These are phyloP conservation scores for Cacoxenus indagator DNA, from an alignment of 2,888 invertebrate species.

Conservation along the genomic window DNA sequence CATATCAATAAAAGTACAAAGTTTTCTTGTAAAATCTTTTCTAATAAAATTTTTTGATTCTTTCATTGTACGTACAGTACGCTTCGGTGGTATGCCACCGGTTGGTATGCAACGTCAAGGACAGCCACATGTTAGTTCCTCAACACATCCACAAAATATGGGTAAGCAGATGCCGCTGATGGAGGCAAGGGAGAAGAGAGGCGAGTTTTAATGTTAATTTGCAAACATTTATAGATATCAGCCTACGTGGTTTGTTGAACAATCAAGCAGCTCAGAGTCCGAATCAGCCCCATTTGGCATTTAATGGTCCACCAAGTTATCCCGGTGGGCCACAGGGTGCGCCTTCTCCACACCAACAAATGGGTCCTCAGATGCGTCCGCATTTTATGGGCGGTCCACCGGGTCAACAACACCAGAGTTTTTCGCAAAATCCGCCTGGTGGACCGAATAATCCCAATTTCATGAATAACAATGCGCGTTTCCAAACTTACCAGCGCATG, in stretches of 20 bases:
- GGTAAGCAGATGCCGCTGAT: conserved; percentile 60
- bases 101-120: conserved; percentile 71
- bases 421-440: conserved; percentile 66
- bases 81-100: conserved; percentile 68
- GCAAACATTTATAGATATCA: conserved; percentile 64
- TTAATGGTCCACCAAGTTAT: conserved; percentile 68
- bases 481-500: conserved; percentile 69
- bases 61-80: conserved; percentile 52
- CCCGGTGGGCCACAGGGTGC: conserved; percentile 69
- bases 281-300: conserved; percentile 67
- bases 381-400: conserved; percentile 69
- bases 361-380: conserved; percentile 68
- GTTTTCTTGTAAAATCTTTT: background rate
- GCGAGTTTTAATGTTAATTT: no score
- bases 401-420: conserved; percentile 69
- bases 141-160: conserved; percentile 77
- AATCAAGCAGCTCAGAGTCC: conserved; percentile 70
- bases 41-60: background rate
- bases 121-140: conserved; percentile 77
- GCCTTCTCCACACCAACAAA: conserved; percentile 68
- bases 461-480: conserved; percentile 69
- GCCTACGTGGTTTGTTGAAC: conserved; percentile 70
- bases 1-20: background rate
- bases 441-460: conserved; percentile 70
- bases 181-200: background rate